Evolutionary conservation across 2,888 invertebrate genomes (phyloP).

Genomic region (Syritta pipiens): DNA sequence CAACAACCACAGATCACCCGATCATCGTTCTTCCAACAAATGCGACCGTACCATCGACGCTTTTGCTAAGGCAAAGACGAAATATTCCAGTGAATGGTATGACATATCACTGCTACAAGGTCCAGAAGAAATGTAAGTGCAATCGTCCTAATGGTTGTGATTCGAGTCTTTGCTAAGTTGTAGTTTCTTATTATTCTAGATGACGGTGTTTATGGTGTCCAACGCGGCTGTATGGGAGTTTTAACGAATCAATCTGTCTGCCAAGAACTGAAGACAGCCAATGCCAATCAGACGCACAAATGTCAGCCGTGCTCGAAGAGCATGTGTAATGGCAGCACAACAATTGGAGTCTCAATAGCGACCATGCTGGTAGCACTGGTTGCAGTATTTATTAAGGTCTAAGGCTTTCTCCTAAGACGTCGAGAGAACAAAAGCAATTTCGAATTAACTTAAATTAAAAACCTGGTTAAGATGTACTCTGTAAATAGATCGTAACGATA

Average conservation of each 20-base stretch:
- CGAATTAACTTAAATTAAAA: slow-evolving; percentile 63
- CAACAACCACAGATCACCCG: background rate
- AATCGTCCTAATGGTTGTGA: no score
- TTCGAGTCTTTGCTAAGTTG: background rate
- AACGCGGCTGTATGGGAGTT: slow-evolving; percentile 76
- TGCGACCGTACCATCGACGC: slow-evolving; percentile 17
- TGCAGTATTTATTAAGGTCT: slow-evolving; percentile 71
- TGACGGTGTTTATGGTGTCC: slow-evolving; percentile 45
- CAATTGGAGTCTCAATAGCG: slow-evolving; percentile 72
- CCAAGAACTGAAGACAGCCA: slow-evolving; percentile 64
- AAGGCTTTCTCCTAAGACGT: background rate
- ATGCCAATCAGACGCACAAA: slow-evolving; percentile 60
- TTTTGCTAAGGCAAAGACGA: slow-evolving; percentile 70
- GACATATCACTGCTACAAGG: slow-evolving; percentile 75
- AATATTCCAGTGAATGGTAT: slow-evolving; percentile 43
- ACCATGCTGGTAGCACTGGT: slow-evolving; percentile 72
- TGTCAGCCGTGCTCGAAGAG: slow-evolving; percentile 74
- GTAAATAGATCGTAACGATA: slow-evolving; percentile 61
- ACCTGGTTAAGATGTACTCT: slow-evolving; percentile 55
- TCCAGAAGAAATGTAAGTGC: slow-evolving; percentile 72
- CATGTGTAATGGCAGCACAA: slow-evolving; percentile 74
- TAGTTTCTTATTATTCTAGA: slow-evolving; percentile 32
- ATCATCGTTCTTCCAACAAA: slow-evolving; percentile 3
- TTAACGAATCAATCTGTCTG: slow-evolving; percentile 72
- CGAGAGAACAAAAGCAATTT: slow-evolving; percentile 27